These are phyloP conservation scores for Lathamus discolor DNA, from an alignment of 2,113 vertebrate species.

Conservation along the genomic window DNA sequence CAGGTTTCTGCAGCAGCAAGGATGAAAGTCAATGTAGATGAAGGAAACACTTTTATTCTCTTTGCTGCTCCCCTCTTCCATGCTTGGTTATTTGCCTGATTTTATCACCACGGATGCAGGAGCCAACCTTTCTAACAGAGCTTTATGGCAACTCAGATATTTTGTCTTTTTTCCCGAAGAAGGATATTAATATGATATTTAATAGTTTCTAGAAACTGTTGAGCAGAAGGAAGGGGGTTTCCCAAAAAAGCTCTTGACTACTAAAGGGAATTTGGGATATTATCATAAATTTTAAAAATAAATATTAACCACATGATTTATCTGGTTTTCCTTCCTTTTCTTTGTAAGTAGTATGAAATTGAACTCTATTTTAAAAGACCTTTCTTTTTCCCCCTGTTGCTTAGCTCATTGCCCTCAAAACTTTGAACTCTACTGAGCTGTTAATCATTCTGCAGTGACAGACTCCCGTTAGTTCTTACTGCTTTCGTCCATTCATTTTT, in stretches of 20 bases:
- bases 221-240: neutral
- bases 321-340: conserved; percentile 38
- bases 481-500: neutral
- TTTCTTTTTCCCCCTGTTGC: conserved; percentile 11
- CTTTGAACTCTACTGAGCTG: conserved; percentile 11
- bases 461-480: neutral
- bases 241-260: neutral
- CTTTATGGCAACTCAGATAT: conserved; percentile 29
- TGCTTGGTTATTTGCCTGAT: neutral
- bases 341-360: conserved; percentile 20
- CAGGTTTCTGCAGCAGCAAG: neutral
- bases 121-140: neutral
- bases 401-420: conserved; percentile 27
- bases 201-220: conserved; percentile 37
- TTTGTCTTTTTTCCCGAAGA: neutral
- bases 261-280: conserved; percentile 5
- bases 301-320: conserved; percentile 38
- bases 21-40: neutral
- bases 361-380: conserved; percentile 4
- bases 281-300: conserved; percentile 14
- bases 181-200: neutral
- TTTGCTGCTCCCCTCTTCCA: neutral
- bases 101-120: neutral
- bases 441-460: conserved; percentile 25
- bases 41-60: neutral